Evolutionary conservation across 2,888 invertebrate species (phyloP).

Genomic region (Criorhina ranunculi): DNA sequence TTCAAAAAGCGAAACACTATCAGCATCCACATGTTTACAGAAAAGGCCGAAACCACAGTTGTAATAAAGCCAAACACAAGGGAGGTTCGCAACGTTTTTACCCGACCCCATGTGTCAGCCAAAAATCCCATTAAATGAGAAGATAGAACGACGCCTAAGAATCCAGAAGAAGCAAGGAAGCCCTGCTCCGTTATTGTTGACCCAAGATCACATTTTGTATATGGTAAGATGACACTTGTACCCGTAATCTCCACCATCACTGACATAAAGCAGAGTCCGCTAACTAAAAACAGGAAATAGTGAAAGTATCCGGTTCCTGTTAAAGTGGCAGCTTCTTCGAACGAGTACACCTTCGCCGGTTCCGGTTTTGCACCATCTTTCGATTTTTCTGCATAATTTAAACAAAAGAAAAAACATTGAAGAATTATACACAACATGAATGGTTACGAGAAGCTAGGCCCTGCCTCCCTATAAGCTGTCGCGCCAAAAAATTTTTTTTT

Average conservation of each 20-base stretch:
- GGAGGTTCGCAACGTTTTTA: slow-evolving; percentile 85
- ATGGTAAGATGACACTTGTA: slow-evolving; percentile 87
- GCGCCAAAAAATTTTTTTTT: too few species aligned
- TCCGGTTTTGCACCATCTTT: background rate
- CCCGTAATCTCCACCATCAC: slow-evolving; percentile 87
- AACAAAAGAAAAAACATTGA: background rate
- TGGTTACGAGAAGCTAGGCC: too few species aligned
- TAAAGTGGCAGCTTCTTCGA: slow-evolving; percentile 66
- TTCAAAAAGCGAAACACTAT: slow-evolving; percentile 86
- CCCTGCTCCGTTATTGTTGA: slow-evolving; percentile 86
- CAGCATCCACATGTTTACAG: slow-evolving; percentile 86
- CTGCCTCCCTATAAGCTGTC: too few species aligned
- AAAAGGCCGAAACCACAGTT: slow-evolving; percentile 86
- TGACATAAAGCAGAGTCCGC: slow-evolving; percentile 87
- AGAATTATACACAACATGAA: too few species aligned
- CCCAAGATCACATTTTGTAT: slow-evolving; percentile 87
- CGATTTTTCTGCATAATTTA: slow-evolving; percentile 1
- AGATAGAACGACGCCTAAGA: slow-evolving; percentile 88
- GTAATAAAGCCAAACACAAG: slow-evolving; percentile 85
- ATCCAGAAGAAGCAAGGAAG: slow-evolving; percentile 87
- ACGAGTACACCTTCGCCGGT: slow-evolving; percentile 29
- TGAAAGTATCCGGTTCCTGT: slow-evolving; percentile 87
- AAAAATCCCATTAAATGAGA: slow-evolving; percentile 91
- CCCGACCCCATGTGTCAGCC: slow-evolving; percentile 89
- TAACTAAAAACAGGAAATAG: slow-evolving; percentile 85